Percentiles rank a stretch among this genome's conserved stretches.
These are phyloP conservation scores for Apocheima hispidaria DNA, from an alignment of 2,888 invertebrate species.

Conservation along the genomic window DNA sequence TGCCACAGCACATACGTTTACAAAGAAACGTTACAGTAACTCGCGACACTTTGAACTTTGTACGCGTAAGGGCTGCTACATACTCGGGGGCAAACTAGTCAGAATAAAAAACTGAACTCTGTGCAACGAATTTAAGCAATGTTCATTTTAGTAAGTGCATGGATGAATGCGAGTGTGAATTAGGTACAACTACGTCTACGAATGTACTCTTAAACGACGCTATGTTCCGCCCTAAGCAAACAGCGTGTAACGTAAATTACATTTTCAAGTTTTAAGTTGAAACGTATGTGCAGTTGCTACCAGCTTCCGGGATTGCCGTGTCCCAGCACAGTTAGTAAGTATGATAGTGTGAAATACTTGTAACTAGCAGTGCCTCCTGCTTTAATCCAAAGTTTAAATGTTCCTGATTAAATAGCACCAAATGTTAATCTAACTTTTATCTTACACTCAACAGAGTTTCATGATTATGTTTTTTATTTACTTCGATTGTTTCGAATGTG, in stretches of 20 bases:
- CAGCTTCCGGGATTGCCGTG: slow-evolving; percentile 2
- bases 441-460: too few species aligned
- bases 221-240: neutral
- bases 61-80: slow-evolving; percentile 1
- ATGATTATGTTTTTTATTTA: too few species aligned
- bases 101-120: too few species aligned
- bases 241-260: slow-evolving; percentile 7
- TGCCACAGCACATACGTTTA: slow-evolving; percentile 22
- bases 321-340: neutral
- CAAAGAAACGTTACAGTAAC: slow-evolving; percentile 23
- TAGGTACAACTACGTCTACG: too few species aligned
- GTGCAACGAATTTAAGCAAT: too few species aligned
- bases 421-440: too few species aligned
- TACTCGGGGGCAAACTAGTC: too few species aligned
- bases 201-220: too few species aligned
- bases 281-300: slow-evolving; percentile 8
- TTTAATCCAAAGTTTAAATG: neutral
- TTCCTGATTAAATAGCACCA: too few species aligned
- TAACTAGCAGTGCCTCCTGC: neutral
- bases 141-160: too few species aligned
- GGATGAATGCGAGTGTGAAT: too few species aligned
- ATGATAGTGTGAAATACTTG: neutral
- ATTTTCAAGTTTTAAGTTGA: slow-evolving; percentile 20
- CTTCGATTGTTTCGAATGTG: too few species aligned
- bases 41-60: slow-evolving; percentile 21